These are phyloP conservation scores for Platyscapa corneri DNA, from an alignment of 1,140 invertebrate species.

Conservation along the genomic window DNA sequence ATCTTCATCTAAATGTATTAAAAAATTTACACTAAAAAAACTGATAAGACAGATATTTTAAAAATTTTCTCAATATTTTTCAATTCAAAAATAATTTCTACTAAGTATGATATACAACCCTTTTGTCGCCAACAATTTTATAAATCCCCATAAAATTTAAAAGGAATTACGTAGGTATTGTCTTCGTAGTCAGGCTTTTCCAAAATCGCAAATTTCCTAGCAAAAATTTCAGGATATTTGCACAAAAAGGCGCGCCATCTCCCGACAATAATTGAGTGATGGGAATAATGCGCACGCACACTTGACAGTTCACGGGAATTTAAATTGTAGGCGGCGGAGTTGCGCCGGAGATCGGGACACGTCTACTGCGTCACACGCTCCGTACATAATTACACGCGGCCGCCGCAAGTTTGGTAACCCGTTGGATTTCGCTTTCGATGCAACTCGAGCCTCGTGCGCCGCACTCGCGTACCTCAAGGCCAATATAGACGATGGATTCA, in stretches of 20 bases:
- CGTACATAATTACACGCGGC: not conserved
- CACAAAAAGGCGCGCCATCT: not conserved
- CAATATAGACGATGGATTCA: slow-evolving; percentile 63
- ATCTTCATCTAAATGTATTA: too few relatives aligned
- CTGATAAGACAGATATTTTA: too few relatives aligned
- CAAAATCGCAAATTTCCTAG: too few relatives aligned
- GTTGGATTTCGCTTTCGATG: slow-evolving; percentile 66
- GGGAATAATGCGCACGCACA: not conserved
- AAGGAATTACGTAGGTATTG: too few relatives aligned
- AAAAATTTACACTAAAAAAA: too few relatives aligned
- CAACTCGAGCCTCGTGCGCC: slow-evolving; percentile 55
- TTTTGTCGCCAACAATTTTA: too few relatives aligned
- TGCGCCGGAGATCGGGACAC: not conserved
- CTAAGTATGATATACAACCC: too few relatives aligned
- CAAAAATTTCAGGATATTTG: not conserved
- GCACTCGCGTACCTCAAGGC: slow-evolving; percentile 62
- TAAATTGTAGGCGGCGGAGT: not conserved
- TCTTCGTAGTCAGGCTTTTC: too few relatives aligned
- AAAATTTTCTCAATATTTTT: too few relatives aligned
- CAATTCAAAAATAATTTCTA: too few relatives aligned
- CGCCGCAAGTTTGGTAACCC: slow-evolving; percentile 59
- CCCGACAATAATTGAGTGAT: not conserved
- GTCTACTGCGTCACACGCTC: not conserved
- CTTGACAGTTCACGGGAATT: not conserved
- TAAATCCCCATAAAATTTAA: too few relatives aligned